Conservation (phyloP, 2,113 vertebrate genomes). For the Acanthochromis polyacanthus region DNA sequence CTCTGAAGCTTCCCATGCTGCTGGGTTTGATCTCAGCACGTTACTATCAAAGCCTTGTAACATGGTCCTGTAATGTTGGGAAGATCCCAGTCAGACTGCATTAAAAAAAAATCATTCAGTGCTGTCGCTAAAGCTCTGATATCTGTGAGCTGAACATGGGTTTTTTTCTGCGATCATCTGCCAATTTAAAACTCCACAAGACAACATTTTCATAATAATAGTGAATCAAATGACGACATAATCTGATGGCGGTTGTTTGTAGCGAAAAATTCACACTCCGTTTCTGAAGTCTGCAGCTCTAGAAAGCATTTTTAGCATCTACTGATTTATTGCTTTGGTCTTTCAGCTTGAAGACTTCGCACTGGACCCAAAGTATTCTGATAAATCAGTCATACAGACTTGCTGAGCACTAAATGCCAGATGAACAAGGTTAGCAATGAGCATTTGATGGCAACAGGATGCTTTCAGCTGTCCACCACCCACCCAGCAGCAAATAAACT, state of each 20-base stretch:
- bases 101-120: conserved; percentile 30
- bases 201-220: neutral
- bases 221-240: neutral
- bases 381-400: no score
- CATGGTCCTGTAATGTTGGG: conserved; percentile 37
- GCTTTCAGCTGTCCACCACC: no score
- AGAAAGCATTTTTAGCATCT: neutral
- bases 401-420: no score
- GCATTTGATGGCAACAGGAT: no score
- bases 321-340: neutral
- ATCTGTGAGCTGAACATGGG: conserved; percentile 13
- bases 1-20: conserved; percentile 63
- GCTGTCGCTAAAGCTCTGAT: conserved; percentile 2
- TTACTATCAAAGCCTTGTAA: conserved; percentile 69
- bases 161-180: neutral
- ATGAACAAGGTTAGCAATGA: neutral
- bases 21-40: conserved; percentile 69
- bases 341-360: no score
- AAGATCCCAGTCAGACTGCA: conserved; percentile 58
- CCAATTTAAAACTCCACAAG: neutral
- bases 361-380: no score
- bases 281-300: neutral
- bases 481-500: no score
- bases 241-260: neutral
- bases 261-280: neutral